Conservation (phyloP, 2,888 invertebrate genomes). For the Clepsis dumicolana region DNA sequence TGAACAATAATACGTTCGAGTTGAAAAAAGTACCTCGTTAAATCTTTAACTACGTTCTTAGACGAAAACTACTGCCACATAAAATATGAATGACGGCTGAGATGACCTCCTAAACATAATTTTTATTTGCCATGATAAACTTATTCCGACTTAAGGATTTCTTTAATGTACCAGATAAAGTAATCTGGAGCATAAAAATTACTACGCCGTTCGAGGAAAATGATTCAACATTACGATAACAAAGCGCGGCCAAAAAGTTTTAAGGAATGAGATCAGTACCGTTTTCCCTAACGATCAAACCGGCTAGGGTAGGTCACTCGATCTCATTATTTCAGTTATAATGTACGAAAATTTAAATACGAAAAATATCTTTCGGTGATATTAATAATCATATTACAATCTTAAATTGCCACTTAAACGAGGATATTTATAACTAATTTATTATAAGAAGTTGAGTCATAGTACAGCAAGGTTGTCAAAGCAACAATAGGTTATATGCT, state of each 20-base stretch:
- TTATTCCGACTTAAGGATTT: not conserved
- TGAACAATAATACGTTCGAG: too few species aligned
- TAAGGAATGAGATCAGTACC: slow-evolving; percentile 29
- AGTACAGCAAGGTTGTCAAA: too few species aligned
- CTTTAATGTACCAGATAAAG: slow-evolving; percentile 8
- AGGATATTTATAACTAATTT: too few species aligned
- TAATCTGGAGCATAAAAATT: slow-evolving; percentile 10
- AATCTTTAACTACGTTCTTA: too few species aligned
- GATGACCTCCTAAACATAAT: not conserved
- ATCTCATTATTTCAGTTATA: not conserved
- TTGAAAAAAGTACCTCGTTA: too few species aligned
- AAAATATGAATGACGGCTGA: not conserved
- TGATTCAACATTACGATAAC: slow-evolving; percentile 33
- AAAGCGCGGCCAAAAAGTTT: slow-evolving; percentile 33
- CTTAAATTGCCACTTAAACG: too few species aligned
- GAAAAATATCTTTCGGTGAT: not conserved
- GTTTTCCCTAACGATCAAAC: slow-evolving; percentile 24
- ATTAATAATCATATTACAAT: too few species aligned
- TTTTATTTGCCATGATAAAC: slow-evolving; percentile 4
- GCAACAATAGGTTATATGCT: too few species aligned
- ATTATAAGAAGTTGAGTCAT: too few species aligned
- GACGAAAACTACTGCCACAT: too few species aligned
- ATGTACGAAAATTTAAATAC: not conserved
- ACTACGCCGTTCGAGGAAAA: slow-evolving; percentile 30
- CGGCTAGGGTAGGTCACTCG: slow-evolving; percentile 16